Evolutionary conservation across 2,888 invertebrate genomes (phyloP).

Genomic region (Galeruca laticollis): DNA sequence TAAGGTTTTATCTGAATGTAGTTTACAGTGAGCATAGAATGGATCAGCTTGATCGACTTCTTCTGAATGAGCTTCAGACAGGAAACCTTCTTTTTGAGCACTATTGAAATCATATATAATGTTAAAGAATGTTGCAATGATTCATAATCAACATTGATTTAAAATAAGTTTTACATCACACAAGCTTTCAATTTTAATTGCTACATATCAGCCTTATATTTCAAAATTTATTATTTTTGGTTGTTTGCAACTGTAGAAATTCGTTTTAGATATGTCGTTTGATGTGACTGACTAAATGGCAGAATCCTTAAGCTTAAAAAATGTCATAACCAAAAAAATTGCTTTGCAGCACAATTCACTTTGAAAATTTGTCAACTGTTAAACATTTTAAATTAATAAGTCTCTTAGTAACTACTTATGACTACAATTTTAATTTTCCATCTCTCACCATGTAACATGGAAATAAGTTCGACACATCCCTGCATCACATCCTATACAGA

Average conservation of each 20-base stretch:
- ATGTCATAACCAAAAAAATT: no score
- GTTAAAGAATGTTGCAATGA: neutral
- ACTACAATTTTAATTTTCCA: neutral
- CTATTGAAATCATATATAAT: conserved; percentile 66
- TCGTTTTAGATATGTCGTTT: no score
- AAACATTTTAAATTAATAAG: no score
- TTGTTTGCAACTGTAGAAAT: no score
- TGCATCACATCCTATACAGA: conserved; percentile 97
- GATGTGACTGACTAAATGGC: no score
- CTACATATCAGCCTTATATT: no score
- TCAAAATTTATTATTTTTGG: no score
- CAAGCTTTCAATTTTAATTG: no score
- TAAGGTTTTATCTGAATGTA: conserved; percentile 92
- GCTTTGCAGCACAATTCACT: no score
- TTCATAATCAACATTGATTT: conserved; percentile 1
- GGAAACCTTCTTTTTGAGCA: conserved; percentile 91
- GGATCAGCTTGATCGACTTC: conserved; percentile 95
- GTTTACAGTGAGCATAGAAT: conserved; percentile 95
- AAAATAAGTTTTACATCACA: neutral
- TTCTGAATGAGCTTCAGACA: conserved; percentile 92
- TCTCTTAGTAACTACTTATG: no score
- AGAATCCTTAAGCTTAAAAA: no score
- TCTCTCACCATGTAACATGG: conserved; percentile 91
- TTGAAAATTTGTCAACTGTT: no score
- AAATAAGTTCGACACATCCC: conserved; percentile 98